A percentile compares a stretch with the other conserved stretches of the same genome.
These are phyloP conservation scores for Hirtodrosophila cameraria DNA, from an alignment of 2,888 invertebrate genomes.

Conservation along the genomic window DNA sequence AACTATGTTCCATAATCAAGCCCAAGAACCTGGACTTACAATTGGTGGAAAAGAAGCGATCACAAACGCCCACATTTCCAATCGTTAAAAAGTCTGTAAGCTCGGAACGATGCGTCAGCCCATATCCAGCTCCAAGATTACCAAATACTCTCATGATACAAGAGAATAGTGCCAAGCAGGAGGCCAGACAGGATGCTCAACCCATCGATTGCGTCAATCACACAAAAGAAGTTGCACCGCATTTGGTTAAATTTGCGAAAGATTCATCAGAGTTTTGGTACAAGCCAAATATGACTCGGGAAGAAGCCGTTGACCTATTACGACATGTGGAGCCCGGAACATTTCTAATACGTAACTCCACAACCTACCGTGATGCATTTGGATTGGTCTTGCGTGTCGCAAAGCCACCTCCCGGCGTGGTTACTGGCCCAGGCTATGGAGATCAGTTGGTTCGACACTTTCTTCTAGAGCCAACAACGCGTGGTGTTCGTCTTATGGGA, in stretches of 20 bases:
- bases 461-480: conserved; percentile 97
- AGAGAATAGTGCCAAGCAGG: neutral
- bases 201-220: conserved; percentile 82
- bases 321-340: conserved; percentile 95
- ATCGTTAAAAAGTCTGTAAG: conserved; percentile 91
- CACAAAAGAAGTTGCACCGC: conserved; percentile 93
- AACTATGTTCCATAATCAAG: neutral
- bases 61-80: conserved; percentile 96
- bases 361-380: conserved; percentile 89
- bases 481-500: conserved; percentile 97
- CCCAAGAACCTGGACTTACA: conserved; percentile 6
- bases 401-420: conserved; percentile 90
- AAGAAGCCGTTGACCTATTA: conserved; percentile 96
- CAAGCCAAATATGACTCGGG: conserved; percentile 96
- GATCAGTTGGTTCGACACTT: conserved; percentile 97
- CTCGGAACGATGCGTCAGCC: conserved; percentile 86
- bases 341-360: conserved; percentile 98
- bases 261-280: conserved; percentile 99
- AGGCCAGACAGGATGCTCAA: neutral
- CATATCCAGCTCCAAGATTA: conserved; percentile 47
- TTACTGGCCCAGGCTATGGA: conserved; percentile 84
- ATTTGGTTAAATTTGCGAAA: conserved; percentile 92
- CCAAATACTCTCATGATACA: conserved; percentile 1
- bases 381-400: conserved; percentile 97
- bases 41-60: conserved; percentile 85